phyloP scores from a whole-genome alignment of 2,113 vertebrate genomes.

The Hylia prasina region DNA sequence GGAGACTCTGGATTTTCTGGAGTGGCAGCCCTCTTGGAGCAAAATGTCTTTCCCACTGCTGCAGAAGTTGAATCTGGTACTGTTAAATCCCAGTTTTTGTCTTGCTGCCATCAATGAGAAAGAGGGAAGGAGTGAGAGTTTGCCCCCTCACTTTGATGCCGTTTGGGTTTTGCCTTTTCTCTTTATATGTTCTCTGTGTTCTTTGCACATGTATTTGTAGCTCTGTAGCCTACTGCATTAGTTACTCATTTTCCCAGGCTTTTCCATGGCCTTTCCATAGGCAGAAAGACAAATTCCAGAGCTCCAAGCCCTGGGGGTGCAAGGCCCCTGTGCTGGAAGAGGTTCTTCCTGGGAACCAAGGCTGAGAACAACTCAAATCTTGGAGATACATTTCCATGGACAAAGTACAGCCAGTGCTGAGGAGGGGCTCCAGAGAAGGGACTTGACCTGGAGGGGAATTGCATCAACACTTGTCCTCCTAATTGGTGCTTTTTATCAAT shows the following conservation, averaged over 20 bases:
- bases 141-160: not conserved
- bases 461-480: not conserved
- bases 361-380: not conserved
- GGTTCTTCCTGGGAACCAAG: not conserved
- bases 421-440: not conserved
- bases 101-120: not conserved
- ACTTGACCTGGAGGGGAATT: not conserved
- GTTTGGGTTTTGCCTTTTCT: not conserved
- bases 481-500: not conserved
- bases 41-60: not conserved
- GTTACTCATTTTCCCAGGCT: not conserved
- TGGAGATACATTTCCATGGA: not conserved
- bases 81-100: not conserved
- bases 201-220: not conserved
- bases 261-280: not conserved
- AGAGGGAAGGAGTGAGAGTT: not conserved
- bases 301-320: not conserved
- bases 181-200: not conserved
- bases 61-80: not conserved
- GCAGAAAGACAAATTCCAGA: not conserved
- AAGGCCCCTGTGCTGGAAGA: not conserved
- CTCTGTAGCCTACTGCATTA: not conserved
- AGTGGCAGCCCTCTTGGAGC: not conserved
- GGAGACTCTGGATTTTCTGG: not conserved
- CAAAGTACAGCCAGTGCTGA: not conserved